These are phyloP conservation scores for Eustalomyia histrio DNA, from an alignment of 2,888 invertebrate genomes.

Conservation along the genomic window DNA sequence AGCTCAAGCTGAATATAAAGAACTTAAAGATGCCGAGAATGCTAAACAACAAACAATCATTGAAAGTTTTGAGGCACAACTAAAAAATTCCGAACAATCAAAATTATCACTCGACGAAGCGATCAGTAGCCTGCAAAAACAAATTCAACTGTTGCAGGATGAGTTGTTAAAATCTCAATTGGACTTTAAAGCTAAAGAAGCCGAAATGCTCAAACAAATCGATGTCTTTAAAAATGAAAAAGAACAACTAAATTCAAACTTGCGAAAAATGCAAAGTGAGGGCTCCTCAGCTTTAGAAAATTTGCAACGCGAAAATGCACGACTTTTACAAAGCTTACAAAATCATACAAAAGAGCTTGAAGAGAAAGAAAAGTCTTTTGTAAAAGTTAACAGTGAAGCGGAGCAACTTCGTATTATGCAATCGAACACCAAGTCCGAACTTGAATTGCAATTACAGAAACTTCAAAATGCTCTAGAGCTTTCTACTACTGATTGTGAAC, in stretches of 20 bases:
- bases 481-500: conserved; percentile 68
- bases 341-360: conserved; percentile 63
- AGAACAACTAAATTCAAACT: conserved; percentile 47
- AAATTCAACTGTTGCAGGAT: conserved; percentile 68
- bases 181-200: conserved; percentile 67
- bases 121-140: conserved; percentile 65
- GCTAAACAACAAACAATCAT: conserved; percentile 65
- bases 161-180: conserved; percentile 68
- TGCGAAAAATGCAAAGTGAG: conserved; percentile 65
- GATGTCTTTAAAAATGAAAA: conserved; percentile 52
- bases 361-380: conserved; percentile 55
- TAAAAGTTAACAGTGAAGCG: conserved; percentile 56
- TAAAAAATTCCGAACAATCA: conserved; percentile 63
- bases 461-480: conserved; percentile 71
- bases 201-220: conserved; percentile 67
- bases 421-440: conserved; percentile 65
- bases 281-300: conserved; percentile 43
- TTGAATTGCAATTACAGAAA: conserved; percentile 67
- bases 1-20: conserved; percentile 33
- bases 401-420: conserved; percentile 68
- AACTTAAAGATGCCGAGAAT: conserved; percentile 60
- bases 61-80: conserved; percentile 66
- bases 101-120: conserved; percentile 66
- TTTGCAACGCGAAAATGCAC: conserved; percentile 60
- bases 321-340: conserved; percentile 60